phyloP scores from a whole-genome alignment of 2,797 vertebrate species.

The Pelodytes ibericus region DNA sequence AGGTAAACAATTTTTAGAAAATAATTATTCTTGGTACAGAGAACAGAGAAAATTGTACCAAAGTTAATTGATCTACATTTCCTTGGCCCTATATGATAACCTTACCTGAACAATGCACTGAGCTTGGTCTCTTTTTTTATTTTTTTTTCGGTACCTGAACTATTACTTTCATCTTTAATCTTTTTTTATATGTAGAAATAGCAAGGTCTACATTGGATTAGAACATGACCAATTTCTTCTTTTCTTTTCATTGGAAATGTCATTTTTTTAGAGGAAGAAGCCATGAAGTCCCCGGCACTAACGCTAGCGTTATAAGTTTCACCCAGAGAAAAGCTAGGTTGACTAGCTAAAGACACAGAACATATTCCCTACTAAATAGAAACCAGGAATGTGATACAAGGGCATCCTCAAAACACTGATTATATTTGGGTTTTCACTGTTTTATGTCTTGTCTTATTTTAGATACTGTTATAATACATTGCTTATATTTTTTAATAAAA shows the following conservation, averaged over 20 bases:
- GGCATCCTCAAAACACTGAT: constrained; percentile 21
- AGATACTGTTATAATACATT: constrained; percentile 18
- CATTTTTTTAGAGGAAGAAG: neutral
- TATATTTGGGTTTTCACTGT: neutral
- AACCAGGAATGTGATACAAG: constrained; percentile 34
- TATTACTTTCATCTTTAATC: neutral
- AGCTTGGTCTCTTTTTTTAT: constrained; percentile 2
- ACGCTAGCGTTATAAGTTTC: neutral
- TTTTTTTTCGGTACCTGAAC: constrained; percentile 17
- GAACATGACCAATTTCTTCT: neutral
- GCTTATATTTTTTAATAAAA: constrained; percentile 28
- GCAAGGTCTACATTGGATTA: neutral
- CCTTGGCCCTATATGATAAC: neutral
- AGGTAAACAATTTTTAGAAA: too few species aligned
- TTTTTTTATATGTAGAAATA: neutral
- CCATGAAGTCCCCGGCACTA: neutral
- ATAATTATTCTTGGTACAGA: neutral
- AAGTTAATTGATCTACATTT: neutral
- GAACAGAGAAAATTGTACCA: neutral
- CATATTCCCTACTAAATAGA: constrained; percentile 13
- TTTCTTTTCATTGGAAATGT: neutral
- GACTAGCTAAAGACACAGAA: neutral
- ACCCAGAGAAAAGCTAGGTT: neutral
- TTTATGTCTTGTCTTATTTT: constrained; percentile 17
- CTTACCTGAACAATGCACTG: constrained; percentile 12